Conservation (phyloP, 2,888 invertebrate species). For the Tetramorium bicarinatum region DNA sequence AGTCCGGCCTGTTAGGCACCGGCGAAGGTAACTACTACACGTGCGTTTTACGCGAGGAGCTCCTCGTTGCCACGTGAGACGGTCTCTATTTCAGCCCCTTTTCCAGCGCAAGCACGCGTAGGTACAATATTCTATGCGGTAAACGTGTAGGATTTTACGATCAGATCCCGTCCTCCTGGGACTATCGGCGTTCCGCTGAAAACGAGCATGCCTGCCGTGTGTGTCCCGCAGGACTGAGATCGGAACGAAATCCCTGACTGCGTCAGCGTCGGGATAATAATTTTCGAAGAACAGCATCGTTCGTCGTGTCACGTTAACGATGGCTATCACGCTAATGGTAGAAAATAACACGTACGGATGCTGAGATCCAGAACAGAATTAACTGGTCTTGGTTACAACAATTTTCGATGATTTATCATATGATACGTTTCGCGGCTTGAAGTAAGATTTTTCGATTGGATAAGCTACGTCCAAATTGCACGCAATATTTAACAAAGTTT, state of each 20-base stretch:
- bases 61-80: conserved; percentile 20
- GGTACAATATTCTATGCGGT: neutral
- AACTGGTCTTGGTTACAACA: neutral
- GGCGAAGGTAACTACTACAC: conserved; percentile 57
- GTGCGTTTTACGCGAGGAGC: conserved; percentile 57
- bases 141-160: conserved; percentile 20
- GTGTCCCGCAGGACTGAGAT: neutral
- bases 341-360: neutral
- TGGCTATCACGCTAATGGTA: neutral
- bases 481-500: neutral
- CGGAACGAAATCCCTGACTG: neutral
- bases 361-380: neutral
- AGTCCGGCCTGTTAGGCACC: conserved; percentile 50
- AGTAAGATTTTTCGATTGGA: neutral
- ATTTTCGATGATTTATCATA: neutral
- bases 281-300: neutral
- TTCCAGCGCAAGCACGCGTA: neutral
- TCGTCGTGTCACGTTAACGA: neutral
- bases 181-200: neutral
- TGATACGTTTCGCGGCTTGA: neutral
- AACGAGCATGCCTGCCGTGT: neutral
- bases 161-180: neutral
- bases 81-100: conserved; percentile 60
- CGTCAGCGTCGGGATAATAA: neutral
- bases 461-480: neutral